These are phyloP conservation scores for Percina caprodes DNA, from an alignment of 2,113 vertebrate genomes.

Conservation along the genomic window DNA sequence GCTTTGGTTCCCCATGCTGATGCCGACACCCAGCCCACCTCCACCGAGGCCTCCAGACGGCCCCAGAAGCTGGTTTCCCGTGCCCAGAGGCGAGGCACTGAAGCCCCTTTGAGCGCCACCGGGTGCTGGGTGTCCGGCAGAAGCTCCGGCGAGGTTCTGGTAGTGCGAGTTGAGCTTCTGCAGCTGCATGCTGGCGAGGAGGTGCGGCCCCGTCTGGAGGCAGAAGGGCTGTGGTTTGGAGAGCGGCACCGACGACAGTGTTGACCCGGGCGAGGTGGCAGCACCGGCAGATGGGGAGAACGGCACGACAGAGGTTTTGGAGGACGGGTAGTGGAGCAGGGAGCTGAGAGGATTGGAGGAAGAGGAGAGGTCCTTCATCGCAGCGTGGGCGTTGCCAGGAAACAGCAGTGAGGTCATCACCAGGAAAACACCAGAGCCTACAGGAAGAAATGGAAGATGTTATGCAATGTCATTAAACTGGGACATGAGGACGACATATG, in stretches of 20 bases:
- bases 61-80: constrained; percentile 64
- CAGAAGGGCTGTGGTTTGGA: constrained; percentile 83
- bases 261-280: constrained; percentile 60
- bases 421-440: constrained; percentile 62
- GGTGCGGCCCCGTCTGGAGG: constrained; percentile 81
- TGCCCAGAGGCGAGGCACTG: constrained; percentile 30
- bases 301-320: constrained; percentile 75
- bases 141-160: constrained; percentile 69
- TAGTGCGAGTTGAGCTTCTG: constrained; percentile 90
- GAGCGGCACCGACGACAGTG: constrained; percentile 66
- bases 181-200: constrained; percentile 87
- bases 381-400: constrained; percentile 64
- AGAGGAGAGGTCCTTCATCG: constrained; percentile 83
- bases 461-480: constrained; percentile 11
- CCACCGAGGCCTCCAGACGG: constrained; percentile 51
- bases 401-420: constrained; percentile 83
- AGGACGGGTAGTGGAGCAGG: constrained; percentile 80
- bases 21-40: constrained; percentile 49
- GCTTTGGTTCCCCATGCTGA: constrained; percentile 57
- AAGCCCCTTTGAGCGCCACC: constrained; percentile 67
- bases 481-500: constrained; percentile 24
- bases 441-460: neutral
- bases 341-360: constrained; percentile 78
- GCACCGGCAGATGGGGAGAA: constrained; percentile 72
- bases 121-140: constrained; percentile 34